Base-by-base conservation (phyloP, 2,888 invertebrate genomes). In the Acanthosepion pharaonis region DNA sequence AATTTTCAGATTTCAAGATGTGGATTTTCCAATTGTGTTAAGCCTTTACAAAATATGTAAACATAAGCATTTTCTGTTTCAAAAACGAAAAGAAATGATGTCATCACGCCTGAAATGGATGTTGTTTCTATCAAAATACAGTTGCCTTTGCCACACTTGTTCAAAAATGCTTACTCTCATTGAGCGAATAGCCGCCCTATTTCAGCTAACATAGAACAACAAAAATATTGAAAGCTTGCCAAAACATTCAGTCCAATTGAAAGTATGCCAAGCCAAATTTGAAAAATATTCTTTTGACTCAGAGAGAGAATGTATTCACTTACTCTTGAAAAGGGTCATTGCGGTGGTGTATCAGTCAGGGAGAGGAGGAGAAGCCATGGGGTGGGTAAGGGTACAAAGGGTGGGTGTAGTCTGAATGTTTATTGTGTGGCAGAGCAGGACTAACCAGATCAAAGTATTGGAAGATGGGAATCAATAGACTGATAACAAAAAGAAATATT, bases 391-490 rank as follows among this genome's bases (percentile, higher is more conserved):
- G 59, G 59, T 23, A 23, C 20, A 23, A 23, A 59, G 20, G 78
- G n/a, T 78, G 78, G 78, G 78, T 15, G 78, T 33, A 4, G 78
- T 78, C 78, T 78, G 78, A 78, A 78, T 78, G 78, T 78, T 78
- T 78, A 78, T 78, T 78, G 78, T 78, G 78, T 78, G 78, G n/a
- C 33, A 78, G 78, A 78, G 78, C 78, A 78, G 78, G 78, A 78
- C 78, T 78, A 78, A 78, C 78, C n/a, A 78, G 78, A 78, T 78
- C 78, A 78, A 78, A 78, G 78, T 78, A 78, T 78, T 78, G 78
- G 78, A n/a, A 78, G 78, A n/a, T 33, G n/a, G 33, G 15, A 78
- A 78, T 78, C 78, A n/a, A 78, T 78, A 78, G n/a, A 78, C 15
- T 11, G 11, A 78, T 78, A 78, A 28, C 78, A 78, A 78, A 78